A percentile compares a stretch with the other conserved stretches of the same genome.
Evolutionary conservation across 2,113 vertebrate genomes (phyloP).

Genomic region (Charina bottae): DNA sequence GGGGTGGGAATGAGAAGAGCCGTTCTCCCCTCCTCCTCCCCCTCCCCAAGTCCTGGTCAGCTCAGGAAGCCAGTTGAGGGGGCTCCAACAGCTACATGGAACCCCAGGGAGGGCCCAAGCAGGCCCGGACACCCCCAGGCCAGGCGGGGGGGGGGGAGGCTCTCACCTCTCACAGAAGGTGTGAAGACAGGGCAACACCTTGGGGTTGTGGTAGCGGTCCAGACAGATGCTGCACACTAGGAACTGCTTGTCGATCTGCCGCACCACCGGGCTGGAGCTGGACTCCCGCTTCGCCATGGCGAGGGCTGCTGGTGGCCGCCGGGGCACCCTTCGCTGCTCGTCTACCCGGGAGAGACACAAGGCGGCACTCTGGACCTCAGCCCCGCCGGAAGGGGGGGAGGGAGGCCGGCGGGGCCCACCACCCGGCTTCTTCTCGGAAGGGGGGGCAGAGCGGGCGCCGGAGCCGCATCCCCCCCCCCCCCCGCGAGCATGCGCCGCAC

Average conservation of each 20-base stretch:
- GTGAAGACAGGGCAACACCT: constrained; percentile 88
- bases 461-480: background rate
- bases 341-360: background rate
- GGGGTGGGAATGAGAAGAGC: background rate
- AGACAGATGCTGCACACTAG: constrained; percentile 96
- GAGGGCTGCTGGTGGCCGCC: background rate
- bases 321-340: background rate
- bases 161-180: constrained; percentile 95
- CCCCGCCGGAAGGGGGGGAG: background rate
- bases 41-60: background rate
- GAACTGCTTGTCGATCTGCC: constrained; percentile 96
- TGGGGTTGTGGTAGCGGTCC: constrained; percentile 88
- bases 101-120: background rate
- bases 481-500: background rate
- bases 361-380: background rate
- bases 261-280: constrained; percentile 88
- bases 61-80: background rate
- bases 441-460: background rate
- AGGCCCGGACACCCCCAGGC: fast-evolving
- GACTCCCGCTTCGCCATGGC: constrained; percentile 86
- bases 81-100: background rate
- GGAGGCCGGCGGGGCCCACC: background rate
- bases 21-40: background rate
- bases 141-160: background rate
- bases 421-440: background rate